Evolutionary conservation across 2,797 vertebrate genomes (phyloP).

Genomic region (Anabacerthia variegaticeps): DNA sequence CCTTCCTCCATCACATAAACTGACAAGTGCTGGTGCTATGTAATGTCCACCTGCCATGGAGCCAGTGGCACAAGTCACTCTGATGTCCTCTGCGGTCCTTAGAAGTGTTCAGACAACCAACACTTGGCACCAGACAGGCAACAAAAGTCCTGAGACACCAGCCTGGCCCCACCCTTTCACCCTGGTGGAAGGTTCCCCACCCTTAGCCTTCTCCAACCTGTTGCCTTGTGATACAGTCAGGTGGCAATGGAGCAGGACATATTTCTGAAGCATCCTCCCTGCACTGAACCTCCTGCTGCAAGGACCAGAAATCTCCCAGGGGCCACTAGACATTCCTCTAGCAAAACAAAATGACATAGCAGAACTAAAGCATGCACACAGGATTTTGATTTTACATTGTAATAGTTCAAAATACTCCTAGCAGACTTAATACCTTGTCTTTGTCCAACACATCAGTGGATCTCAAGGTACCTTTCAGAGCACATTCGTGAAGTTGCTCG

Average conservation of each 20-base stretch:
- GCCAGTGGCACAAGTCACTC: background rate
- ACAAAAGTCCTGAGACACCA: background rate
- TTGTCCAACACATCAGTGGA: background rate
- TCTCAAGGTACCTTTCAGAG: background rate
- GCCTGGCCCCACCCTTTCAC: background rate
- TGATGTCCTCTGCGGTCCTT: rapidly evolving
- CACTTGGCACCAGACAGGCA: background rate
- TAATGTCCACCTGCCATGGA: background rate
- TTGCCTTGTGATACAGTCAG: background rate
- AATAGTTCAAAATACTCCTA: background rate
- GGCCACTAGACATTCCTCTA: background rate
- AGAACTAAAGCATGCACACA: background rate
- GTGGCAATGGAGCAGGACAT: background rate
- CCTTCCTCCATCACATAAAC: background rate
- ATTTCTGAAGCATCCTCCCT: background rate
- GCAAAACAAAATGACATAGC: background rate
- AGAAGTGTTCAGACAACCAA: rapidly evolving
- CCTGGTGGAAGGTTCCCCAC: rapidly evolving
- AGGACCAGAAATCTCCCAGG: background rate
- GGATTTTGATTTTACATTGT: background rate
- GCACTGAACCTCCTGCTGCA: background rate
- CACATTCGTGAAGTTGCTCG: background rate
- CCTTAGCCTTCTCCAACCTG: background rate
- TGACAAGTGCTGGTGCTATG: background rate
- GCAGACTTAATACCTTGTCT: background rate